These are phyloP conservation scores for Alethe diademata DNA, from an alignment of 2,113 vertebrate species.

Conservation along the genomic window DNA sequence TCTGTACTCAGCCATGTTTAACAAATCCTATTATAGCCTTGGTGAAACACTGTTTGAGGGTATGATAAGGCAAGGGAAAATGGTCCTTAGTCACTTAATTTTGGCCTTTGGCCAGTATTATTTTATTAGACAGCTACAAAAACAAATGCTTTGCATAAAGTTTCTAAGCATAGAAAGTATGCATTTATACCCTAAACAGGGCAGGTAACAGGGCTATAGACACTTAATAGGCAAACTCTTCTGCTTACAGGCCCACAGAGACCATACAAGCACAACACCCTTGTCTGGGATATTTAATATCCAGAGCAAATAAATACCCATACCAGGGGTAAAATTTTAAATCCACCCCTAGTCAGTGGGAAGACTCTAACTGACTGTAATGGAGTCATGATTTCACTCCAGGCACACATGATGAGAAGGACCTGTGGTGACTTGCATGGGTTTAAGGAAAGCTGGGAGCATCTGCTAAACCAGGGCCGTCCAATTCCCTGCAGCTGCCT, in stretches of 20 bases:
- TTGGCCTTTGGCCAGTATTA: background rate
- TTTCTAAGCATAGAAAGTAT: background rate
- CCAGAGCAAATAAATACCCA: background rate
- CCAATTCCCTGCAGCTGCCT: background rate
- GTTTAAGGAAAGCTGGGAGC: background rate
- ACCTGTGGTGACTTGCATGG: background rate
- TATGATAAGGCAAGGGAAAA: background rate
- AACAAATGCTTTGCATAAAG: background rate
- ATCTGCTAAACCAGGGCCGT: background rate
- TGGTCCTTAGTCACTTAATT: background rate
- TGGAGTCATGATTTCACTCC: background rate
- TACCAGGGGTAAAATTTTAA: background rate
- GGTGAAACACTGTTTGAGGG: background rate
- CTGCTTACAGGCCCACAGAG: background rate
- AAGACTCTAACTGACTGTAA: background rate
- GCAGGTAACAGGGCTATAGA: background rate
- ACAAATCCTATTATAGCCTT: background rate
- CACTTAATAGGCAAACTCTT: background rate
- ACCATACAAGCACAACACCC: background rate
- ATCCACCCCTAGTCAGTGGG: background rate
- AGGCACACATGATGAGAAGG: background rate
- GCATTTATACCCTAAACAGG: background rate
- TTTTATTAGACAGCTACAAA: background rate
- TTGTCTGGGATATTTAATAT: background rate
- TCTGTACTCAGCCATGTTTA: background rate